These are phyloP conservation scores for Bombus sibiricus DNA, from an alignment of 1,140 invertebrate species.

Conservation along the genomic window DNA sequence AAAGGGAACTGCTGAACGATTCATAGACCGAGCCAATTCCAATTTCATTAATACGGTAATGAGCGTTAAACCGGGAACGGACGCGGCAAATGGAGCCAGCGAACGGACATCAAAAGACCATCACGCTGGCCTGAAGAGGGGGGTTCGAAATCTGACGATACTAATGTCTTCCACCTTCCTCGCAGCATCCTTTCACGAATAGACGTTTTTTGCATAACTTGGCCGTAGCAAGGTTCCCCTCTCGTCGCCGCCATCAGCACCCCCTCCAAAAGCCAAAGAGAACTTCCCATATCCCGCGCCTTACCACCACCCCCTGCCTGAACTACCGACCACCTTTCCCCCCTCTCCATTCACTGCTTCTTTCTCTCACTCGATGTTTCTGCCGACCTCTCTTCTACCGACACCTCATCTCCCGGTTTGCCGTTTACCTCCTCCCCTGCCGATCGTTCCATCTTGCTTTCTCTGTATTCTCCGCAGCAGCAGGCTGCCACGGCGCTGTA, in stretches of 20 bases:
- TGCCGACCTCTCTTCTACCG: neutral
- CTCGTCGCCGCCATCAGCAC: slow-evolving; percentile 62
- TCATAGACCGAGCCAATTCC: neutral
- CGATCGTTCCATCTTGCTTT: neutral
- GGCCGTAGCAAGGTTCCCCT: slow-evolving; percentile 50
- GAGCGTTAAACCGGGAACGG: slow-evolving; percentile 29
- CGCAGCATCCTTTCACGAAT: slow-evolving; percentile 55
- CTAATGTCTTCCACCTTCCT: slow-evolving; percentile 58
- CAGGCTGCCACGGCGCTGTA: slow-evolving; percentile 54
- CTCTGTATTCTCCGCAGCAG: slow-evolving; percentile 27
- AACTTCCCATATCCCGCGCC: slow-evolving; percentile 50
- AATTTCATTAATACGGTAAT: slow-evolving; percentile 21
- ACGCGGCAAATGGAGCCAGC: neutral
- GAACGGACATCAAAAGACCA: slow-evolving; percentile 38
- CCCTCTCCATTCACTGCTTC: slow-evolving; percentile 7
- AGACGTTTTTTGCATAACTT: slow-evolving; percentile 67
- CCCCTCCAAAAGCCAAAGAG: slow-evolving; percentile 29
- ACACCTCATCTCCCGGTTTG: slow-evolving; percentile 16
- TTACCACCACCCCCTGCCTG: slow-evolving; percentile 36
- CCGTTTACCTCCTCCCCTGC: neutral
- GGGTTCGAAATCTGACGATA: slow-evolving; percentile 44
- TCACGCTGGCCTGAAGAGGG: slow-evolving; percentile 12
- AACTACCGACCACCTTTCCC: slow-evolving; percentile 37
- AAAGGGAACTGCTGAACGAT: neutral
- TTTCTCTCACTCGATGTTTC: neutral